Base-by-base conservation (phyloP, 2,113 vertebrate species). In the Saccopteryx bilineata region DNA sequence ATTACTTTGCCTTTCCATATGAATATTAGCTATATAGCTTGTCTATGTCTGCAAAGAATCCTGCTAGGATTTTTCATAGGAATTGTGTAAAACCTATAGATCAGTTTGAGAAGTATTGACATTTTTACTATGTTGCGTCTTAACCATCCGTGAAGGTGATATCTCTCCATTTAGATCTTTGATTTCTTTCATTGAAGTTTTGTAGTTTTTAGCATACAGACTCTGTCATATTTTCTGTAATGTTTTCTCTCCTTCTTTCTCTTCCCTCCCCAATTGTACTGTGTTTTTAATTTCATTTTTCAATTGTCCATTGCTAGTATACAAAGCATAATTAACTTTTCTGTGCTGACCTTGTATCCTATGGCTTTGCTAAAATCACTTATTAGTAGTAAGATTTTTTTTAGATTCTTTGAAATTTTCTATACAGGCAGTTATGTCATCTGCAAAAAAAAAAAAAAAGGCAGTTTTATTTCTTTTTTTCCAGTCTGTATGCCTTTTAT, bases 231-330 rank as follows among this genome's bases (percentile, higher is more conserved):
- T 18, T 63, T 54, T 85, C 5, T 80, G 24, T 58, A 54, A n/a
- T 7, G 23, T 24, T 26, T 52, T 74, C 46, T 50, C 39, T 56
- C 24, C 11, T 17, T 54, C 26, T 66, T 81, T 66, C 60, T 33
- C 63, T 48, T 33, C 50, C 31, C 12, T 3, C 14, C 8, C 31
- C 13, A 81, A 26, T 21, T 66, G 13, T 69, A 48, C 46, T 54
- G 18, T 94, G 63, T 63, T 83, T 72, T 88, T 31, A 39, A 61
- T 56, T 78, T 76, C 7, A 74, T 13, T 94, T 94, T 83, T 54
- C 26, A 65, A 76, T 19, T 69, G 5, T 88, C 12, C 18, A 28
- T 63, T 87, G 52, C 4, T 65, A 58, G 48, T 78, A 78, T 88
- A 78, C 82, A 87, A 71, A 76, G 79, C 68, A 50, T 6, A 39